Conservation (phyloP, 2,113 vertebrate species). For the Engraulis encrasicolus region DNA sequence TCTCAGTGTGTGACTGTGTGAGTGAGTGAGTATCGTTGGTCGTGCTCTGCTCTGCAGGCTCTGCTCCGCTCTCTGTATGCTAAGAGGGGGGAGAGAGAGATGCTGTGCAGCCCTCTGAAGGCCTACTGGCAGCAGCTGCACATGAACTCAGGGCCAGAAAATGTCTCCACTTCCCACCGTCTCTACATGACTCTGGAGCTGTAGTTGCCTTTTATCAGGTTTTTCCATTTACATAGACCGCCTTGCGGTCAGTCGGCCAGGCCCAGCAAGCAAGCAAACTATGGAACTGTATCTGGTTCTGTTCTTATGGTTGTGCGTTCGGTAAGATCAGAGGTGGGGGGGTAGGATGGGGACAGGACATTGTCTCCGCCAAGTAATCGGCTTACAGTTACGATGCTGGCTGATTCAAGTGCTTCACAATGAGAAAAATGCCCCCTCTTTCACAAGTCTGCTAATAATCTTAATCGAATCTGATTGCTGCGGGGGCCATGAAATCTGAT, state of each 20-base stretch:
- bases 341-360: neutral
- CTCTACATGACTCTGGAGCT: neutral
- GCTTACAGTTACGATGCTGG: neutral
- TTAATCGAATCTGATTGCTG: conserved; percentile 42
- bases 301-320: neutral
- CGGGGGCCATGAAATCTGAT: conserved; percentile 33
- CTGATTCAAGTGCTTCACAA: neutral
- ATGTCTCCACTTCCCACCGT: neutral
- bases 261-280: too few species aligned
- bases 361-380: conserved; percentile 5
- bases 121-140: neutral
- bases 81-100: too few species aligned
- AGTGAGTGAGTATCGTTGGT: too few species aligned
- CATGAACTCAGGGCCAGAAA: neutral
- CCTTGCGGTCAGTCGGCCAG: neutral
- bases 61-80: too few species aligned
- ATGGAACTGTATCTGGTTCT: conserved; percentile 2
- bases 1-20: too few species aligned
- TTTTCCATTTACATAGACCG: conserved; percentile 6
- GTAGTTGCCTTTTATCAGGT: neutral
- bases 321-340: too few species aligned
- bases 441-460: conserved; percentile 31
- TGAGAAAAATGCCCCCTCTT: neutral
- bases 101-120: neutral
- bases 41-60: neutral